Base-by-base conservation (phyloP, 2,797 vertebrate genomes). In the Karalla daura region DNA sequence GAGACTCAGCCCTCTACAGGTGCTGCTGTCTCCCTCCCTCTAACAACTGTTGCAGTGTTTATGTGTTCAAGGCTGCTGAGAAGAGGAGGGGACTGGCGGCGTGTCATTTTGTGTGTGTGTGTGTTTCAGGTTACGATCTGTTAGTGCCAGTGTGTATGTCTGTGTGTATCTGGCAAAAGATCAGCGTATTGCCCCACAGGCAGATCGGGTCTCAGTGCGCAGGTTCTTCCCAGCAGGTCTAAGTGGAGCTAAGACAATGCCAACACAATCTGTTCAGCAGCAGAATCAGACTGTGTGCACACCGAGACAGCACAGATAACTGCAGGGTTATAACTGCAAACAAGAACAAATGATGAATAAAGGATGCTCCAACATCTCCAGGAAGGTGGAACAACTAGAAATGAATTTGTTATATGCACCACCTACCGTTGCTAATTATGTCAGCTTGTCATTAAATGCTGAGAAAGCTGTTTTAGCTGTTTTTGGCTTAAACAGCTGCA, bases 1-100 rank as follows among this genome's bases (percentile, higher is more conserved):
- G 18, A 72, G 56, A 76, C 56, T 45, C 36, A 62, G 70, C 60
- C 60, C 68, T 70, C 59, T 76, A 50, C 77, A 83, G 72, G 80
- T 80, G 58, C 63, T 59, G 54, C 51, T 62, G 65, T 46, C 24
- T 50, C 28, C n/a, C n/a, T 28, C 14, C 47, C 33, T 45, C 7
- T 27, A 35, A 32, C 58, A 78, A 63, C 27, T 67, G 63, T 32
- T 64, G 56, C 43, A 27, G 21, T 4, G 20, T 71, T 47, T 60
- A 28, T 52, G 47, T 52, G 20, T 14, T 32, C 24, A 18, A 7
- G 23, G 20, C 50, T 36, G 60, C 49, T 65, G 45, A 55, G 39
- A 41, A 43, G 27, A 23, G 11, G 5, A 1, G 2, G 6, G 18
- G 11, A 11, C 44, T 61, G 39, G 51, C 23, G 23, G 20, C 18